These are phyloP conservation scores for Sicus ferrugineus DNA, from an alignment of 2,888 invertebrate genomes.

Conservation along the genomic window DNA sequence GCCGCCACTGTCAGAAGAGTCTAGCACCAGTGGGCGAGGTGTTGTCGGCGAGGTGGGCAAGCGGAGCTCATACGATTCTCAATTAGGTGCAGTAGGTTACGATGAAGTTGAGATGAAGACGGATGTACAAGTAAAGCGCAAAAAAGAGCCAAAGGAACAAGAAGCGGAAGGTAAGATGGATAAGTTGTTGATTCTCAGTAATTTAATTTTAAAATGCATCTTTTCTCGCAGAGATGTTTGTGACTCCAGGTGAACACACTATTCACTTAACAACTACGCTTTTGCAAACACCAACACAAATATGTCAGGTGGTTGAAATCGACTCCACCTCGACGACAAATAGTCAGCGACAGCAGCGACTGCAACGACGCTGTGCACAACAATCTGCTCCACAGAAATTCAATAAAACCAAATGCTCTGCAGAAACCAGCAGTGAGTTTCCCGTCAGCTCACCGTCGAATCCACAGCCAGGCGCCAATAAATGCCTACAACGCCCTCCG, in stretches of 20 bases:
- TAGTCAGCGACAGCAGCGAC: conserved; percentile 40
- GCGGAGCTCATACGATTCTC: conserved; percentile 9
- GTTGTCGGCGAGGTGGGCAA: conserved; percentile 2
- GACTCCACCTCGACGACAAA: conserved; percentile 45
- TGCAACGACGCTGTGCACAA: conserved; percentile 22
- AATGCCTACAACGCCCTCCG: conserved; percentile 46
- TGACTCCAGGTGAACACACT: background rate
- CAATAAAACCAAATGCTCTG: conserved; percentile 39
- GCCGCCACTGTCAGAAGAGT: background rate
- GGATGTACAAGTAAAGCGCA: conserved; percentile 12
- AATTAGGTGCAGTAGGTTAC: background rate
- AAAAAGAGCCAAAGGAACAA: background rate
- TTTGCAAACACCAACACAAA: conserved; percentile 30
- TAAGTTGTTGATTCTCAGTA: no score
- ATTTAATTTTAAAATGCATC: no score
- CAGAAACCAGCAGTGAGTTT: conserved; percentile 59
- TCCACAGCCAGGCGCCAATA: conserved; percentile 50
- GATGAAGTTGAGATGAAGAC: background rate
- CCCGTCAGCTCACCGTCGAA: conserved; percentile 60
- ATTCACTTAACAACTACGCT: background rate
- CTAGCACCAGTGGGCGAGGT: background rate
- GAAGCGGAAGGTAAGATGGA: background rate
- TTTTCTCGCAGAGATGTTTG: background rate
- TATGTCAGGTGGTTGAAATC: conserved; percentile 44
- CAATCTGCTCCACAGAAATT: background rate